A percentile compares a stretch with the other conserved stretches of the same genome.
Conservation (phyloP, 2,888 invertebrate species). For the Aphodius sticticus region DNA sequence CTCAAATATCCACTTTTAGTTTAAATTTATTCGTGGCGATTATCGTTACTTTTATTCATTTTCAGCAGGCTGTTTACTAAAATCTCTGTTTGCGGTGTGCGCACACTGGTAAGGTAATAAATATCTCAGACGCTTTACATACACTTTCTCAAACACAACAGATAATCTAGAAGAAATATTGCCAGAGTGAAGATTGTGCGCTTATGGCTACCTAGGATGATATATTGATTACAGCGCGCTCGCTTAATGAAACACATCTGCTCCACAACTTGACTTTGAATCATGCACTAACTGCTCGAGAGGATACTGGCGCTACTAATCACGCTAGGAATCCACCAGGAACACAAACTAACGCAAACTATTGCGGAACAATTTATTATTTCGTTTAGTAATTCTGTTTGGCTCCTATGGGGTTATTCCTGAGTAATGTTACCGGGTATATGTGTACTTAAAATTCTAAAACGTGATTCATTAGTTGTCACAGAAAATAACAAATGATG, state of each 20-base stretch:
- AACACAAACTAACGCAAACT: neutral
- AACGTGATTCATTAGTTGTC: too few relatives aligned
- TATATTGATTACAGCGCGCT: neutral
- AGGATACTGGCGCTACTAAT: neutral
- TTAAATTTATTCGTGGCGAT: too few relatives aligned
- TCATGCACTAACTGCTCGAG: neutral
- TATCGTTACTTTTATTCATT: too few relatives aligned
- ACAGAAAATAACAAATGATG: too few relatives aligned
- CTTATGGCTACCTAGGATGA: constrained; percentile 4
- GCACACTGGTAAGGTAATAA: neutral
- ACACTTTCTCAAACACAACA: neutral
- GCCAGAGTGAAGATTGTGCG: neutral
- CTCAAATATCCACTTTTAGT: too few relatives aligned
- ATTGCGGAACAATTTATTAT: neutral
- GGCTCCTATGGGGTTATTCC: neutral
- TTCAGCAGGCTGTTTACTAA: neutral
- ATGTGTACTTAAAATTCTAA: neutral
- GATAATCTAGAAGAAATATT: neutral
- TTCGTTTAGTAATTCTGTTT: neutral
- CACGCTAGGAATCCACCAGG: neutral
- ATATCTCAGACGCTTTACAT: neutral
- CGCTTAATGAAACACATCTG: neutral
- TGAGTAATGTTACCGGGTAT: neutral
- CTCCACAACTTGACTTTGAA: neutral
- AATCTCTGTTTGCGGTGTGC: neutral